Conservation (phyloP, 2,888 invertebrate genomes). For the Ernsta delagoae region DNA sequence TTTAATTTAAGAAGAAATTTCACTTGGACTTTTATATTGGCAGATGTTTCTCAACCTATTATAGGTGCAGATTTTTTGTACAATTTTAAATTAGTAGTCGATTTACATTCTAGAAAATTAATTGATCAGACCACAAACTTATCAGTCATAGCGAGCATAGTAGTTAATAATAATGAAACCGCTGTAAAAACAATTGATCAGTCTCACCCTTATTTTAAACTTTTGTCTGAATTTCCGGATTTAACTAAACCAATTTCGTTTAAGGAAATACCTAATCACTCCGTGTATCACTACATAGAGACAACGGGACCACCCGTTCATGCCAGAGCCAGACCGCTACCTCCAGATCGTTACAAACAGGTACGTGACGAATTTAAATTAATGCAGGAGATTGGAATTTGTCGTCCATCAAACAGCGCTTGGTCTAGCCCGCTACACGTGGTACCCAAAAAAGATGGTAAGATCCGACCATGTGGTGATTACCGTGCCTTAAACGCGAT, state of each 20-base stretch:
- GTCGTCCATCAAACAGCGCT: conserved; percentile 59
- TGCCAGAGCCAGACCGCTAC: conserved; percentile 4
- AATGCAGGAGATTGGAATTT: conserved; percentile 59
- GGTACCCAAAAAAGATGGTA: not conserved
- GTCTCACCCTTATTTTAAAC: conserved; percentile 1
- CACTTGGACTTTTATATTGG: not conserved
- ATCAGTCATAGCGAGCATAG: not conserved
- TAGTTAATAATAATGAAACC: not conserved
- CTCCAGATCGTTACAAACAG: conserved; percentile 26
- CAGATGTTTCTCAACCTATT: not conserved
- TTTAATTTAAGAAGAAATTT: not conserved
- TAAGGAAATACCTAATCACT: not conserved
- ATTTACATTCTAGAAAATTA: not conserved
- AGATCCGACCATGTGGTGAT: conserved; percentile 55
- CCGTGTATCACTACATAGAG: not conserved
- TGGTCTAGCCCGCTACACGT: conserved; percentile 50
- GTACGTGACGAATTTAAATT: conserved; percentile 32
- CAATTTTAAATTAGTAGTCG: not conserved
- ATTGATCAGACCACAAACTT: not conserved
- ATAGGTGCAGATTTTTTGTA: not conserved
- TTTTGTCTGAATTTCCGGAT: not conserved
- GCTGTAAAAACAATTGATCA: conserved; percentile 1
- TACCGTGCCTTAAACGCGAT: conserved; percentile 55
- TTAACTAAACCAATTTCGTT: not conserved
- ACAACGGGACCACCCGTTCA: not conserved